These are phyloP conservation scores for Alcedo atthis DNA, from an alignment of 2,797 vertebrate species.

Conservation along the genomic window DNA sequence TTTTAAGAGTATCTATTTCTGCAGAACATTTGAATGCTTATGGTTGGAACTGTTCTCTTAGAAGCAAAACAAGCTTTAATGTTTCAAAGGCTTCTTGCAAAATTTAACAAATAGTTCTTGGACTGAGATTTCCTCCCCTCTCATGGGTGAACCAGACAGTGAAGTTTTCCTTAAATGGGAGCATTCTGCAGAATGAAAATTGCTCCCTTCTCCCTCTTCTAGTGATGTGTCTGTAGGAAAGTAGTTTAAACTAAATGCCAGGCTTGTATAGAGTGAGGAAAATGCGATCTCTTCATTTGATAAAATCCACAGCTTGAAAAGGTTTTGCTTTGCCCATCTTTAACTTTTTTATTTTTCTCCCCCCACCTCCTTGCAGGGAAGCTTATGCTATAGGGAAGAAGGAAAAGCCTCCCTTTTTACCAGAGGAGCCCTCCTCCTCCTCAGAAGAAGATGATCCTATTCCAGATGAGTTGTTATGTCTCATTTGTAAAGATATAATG, in stretches of 20 bases:
- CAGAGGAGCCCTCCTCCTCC: conserved; percentile 82
- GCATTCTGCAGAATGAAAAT: neutral
- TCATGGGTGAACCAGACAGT: neutral
- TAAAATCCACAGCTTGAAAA: neutral
- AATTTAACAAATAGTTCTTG: neutral
- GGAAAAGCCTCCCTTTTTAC: conserved; percentile 91
- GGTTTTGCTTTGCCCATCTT: neutral
- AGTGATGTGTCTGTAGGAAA: neutral
- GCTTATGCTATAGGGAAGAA: conserved; percentile 98
- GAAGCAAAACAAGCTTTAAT: neutral
- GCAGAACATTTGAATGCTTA: neutral
- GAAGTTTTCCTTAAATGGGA: neutral
- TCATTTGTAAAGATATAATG: conserved; percentile 95
- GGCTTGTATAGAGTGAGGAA: neutral
- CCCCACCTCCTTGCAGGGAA: conserved; percentile 77
- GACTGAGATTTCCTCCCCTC: neutral
- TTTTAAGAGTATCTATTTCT: neutral
- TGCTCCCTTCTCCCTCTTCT: neutral
- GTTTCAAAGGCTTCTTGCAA: neutral
- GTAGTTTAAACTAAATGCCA: neutral
- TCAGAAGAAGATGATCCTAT: conserved; percentile 88
- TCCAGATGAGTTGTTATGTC: conserved; percentile 91
- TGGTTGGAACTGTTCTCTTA: neutral
- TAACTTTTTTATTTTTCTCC: conserved; percentile 19
- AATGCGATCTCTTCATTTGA: neutral